Evolutionary conservation across 1,140 invertebrate species (phyloP), one percentile per base, ranked within the genome.

Genomic region (Lepidotrigona ventralis): DNA sequence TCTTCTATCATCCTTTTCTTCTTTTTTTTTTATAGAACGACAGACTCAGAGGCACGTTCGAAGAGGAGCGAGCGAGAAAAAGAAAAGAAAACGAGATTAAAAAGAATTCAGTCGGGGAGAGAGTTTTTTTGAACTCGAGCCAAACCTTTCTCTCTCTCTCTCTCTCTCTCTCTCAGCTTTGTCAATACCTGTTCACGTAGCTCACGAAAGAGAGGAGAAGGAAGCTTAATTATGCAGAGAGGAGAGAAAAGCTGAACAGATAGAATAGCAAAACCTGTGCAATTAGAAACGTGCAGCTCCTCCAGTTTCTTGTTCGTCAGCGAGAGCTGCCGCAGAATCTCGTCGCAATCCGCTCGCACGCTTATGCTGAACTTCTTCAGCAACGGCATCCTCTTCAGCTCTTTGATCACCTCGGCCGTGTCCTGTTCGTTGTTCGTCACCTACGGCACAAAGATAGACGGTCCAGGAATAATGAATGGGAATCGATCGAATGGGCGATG

Each of bases 251-350:
- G n/a, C 73, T 15, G 78, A 46, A 58, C 19, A n/a, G n/a, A n/a
- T n/a, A n/a, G 15, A 58, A 23, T 14, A 56, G n/a, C n/a, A n/a
- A n/a, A 58, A 86, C 89, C 87, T 79, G 84, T 89, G 64, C 90
- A 91, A 82, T 90, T 87, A 17, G 54, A 58, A 29, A 93, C 80
- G 39, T 76, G 54, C 12, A 92, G 83, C 46, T 85, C 82, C 68
- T 93, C 85, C 14, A 93, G 51, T 56, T 85, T 88, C 60, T 88
- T 92, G 74, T 92, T 92, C 4, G 85, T 89, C 51, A 86, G 29
- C 21, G 92, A 89, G n/a, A 93, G 74, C 71, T 93, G 91, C 51
- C 85, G 77, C 11, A 93, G 81, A 60, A 93, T 91, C 17, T 89
- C 81, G 54, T 92, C 90, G 82, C 88, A 90, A 29, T 92, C 90